phyloP scores from a whole-genome alignment of 2,888 invertebrate species.

The Drosophila suboccidentalis region DNA sequence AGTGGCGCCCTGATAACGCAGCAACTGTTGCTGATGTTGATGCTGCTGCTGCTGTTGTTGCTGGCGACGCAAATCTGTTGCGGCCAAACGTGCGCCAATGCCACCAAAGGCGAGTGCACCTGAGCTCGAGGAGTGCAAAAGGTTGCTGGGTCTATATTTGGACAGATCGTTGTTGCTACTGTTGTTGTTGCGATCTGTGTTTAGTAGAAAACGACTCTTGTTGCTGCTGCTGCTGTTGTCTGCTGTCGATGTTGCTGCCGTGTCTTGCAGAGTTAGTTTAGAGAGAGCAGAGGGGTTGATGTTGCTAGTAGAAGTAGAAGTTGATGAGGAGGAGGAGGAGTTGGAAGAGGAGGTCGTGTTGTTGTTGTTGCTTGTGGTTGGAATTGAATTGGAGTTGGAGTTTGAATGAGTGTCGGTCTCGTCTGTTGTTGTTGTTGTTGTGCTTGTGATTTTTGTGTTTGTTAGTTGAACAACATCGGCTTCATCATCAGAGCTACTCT shows the following conservation, averaged over 20 bases:
- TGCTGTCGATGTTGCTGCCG: slow-evolving; percentile 77
- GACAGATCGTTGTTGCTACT: slow-evolving; percentile 83
- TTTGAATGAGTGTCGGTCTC: slow-evolving; percentile 69
- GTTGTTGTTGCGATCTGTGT: slow-evolving; percentile 78
- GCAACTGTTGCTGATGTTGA: slow-evolving; percentile 50
- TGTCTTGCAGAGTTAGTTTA: slow-evolving; percentile 68
- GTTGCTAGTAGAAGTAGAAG: slow-evolving; percentile 38
- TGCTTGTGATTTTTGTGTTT: slow-evolving; percentile 52
- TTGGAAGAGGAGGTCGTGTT: slow-evolving; percentile 16
- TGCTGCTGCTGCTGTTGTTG: slow-evolving; percentile 56
- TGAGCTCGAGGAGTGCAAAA: slow-evolving; percentile 83
- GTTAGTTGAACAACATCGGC: slow-evolving; percentile 66
- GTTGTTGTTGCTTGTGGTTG: slow-evolving; percentile 31
- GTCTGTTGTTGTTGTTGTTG: slow-evolving; percentile 49
- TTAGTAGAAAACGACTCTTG: slow-evolving; percentile 76
- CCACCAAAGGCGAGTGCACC: slow-evolving; percentile 83
- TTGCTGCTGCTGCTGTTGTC: slow-evolving; percentile 85
- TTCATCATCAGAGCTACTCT: slow-evolving; percentile 79
- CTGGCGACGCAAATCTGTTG: slow-evolving; percentile 69
- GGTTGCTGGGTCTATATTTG: slow-evolving; percentile 79
- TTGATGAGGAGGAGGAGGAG: slow-evolving; percentile 3
- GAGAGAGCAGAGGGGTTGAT: slow-evolving; percentile 73
- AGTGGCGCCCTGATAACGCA: slow-evolving; percentile 74
- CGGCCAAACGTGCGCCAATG: slow-evolving; percentile 82
- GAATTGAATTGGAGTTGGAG: slow-evolving; percentile 53